phyloP scores from a whole-genome alignment of 2,797 vertebrate species.

The Caiman crocodilus region DNA sequence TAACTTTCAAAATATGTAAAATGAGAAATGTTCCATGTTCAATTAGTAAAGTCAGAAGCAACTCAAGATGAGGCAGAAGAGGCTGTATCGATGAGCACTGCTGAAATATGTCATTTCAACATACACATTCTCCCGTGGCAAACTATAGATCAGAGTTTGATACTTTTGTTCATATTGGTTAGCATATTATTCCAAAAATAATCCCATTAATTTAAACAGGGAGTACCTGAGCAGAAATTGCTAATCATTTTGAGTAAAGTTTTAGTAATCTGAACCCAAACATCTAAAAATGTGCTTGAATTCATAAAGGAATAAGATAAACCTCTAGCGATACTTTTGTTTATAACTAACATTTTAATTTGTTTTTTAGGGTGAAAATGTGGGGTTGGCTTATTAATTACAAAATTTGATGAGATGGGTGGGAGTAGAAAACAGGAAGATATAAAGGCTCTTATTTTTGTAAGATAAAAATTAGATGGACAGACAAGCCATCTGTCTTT shows the following conservation, averaged over 20 bases:
- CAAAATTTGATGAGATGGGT: neutral
- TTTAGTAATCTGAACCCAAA: neutral
- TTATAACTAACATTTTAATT: neutral
- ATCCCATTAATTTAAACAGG: neutral
- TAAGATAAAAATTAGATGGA: slow-evolving; percentile 31
- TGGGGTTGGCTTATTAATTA: neutral
- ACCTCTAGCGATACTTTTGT: neutral
- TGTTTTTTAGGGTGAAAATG: neutral
- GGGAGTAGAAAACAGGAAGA: slow-evolving; percentile 17
- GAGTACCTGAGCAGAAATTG: neutral
- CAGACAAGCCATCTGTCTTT: slow-evolving; percentile 13
- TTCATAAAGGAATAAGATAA: neutral
- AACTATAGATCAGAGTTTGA: neutral
- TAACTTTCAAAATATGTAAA: slow-evolving; percentile 54
- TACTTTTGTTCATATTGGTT: neutral
- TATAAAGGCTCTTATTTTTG: slow-evolving; percentile 13
- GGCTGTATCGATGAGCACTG: slow-evolving; percentile 3
- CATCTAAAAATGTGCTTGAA: neutral
- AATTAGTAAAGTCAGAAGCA: slow-evolving; percentile 24
- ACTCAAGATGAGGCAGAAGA: slow-evolving; percentile 18
- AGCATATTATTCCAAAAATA: neutral
- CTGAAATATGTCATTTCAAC: neutral
- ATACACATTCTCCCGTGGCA: neutral
- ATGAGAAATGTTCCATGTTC: slow-evolving; percentile 4
- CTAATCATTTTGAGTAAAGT: neutral